These are phyloP conservation scores for Phaetusa simplex DNA, from an alignment of 2,113 vertebrate species.

Conservation along the genomic window DNA sequence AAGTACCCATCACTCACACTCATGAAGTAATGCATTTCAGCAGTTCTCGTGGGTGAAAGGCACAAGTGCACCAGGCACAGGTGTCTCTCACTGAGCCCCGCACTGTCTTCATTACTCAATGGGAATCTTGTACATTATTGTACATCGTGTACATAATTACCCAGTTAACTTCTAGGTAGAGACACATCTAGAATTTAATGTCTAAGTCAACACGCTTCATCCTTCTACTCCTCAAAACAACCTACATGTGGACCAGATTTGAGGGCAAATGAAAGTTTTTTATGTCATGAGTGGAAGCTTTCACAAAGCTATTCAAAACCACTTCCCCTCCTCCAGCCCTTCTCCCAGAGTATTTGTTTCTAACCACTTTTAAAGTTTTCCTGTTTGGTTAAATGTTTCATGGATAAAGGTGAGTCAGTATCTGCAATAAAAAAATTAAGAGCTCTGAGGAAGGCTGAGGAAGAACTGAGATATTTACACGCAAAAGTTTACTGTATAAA, in stretches of 20 bases:
- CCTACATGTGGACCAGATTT: not conserved
- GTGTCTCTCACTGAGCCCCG: not conserved
- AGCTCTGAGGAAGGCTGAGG: not conserved
- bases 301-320: not conserved
- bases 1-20: not conserved
- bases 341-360: not conserved
- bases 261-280: not conserved
- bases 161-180: not conserved
- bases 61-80: not conserved
- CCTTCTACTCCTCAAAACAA: not conserved
- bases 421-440: not conserved
- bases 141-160: not conserved
- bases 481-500: not conserved
- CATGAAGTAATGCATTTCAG: not conserved
- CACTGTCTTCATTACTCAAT: not conserved
- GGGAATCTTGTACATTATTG: not conserved
- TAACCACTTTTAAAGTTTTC: not conserved
- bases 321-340: not conserved
- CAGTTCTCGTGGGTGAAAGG: not conserved
- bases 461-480: not conserved
- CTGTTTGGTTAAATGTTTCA: not conserved
- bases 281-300: not conserved
- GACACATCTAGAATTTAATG: not conserved
- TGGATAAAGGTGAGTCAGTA: not conserved
- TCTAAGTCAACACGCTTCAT: fast-evolving